These are phyloP conservation scores for Zaprionus camerounensis DNA, from an alignment of 1,140 invertebrate genomes.

Conservation along the genomic window DNA sequence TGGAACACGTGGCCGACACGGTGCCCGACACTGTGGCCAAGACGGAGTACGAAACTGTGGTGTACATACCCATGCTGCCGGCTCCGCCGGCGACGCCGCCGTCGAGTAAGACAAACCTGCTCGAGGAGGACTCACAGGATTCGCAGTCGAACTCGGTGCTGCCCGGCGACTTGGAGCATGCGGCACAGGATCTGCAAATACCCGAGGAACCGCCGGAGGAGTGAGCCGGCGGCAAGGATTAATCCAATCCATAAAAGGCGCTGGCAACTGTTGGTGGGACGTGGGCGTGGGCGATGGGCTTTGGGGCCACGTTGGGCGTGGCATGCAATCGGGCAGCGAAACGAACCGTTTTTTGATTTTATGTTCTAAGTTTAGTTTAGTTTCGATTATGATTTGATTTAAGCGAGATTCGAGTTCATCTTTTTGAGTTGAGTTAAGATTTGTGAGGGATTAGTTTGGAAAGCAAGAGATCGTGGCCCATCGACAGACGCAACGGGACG, in stretches of 20 bases:
- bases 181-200: constrained; percentile 78
- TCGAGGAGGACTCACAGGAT: constrained; percentile 71
- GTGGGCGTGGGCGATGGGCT: constrained; percentile 10
- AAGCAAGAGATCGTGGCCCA: neutral
- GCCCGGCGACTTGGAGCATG: constrained; percentile 54
- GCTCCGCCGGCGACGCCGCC: constrained; percentile 47
- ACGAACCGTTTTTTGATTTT: constrained; percentile 61
- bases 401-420: constrained; percentile 54
- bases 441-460: constrained; percentile 7
- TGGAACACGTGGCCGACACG: constrained; percentile 55
- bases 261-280: constrained; percentile 24
- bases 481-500: constrained; percentile 2
- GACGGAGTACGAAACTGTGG: constrained; percentile 78
- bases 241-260: constrained; percentile 28
- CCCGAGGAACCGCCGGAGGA: constrained; percentile 82
- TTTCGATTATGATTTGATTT: constrained; percentile 67
- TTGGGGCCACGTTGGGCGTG: constrained; percentile 21
- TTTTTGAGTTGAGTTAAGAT: constrained; percentile 29
- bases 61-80: constrained; percentile 73
- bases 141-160: constrained; percentile 73
- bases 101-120: constrained; percentile 63
- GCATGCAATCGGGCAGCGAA: constrained; percentile 50
- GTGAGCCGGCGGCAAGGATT: constrained; percentile 30
- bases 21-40: constrained; percentile 69
- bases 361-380: constrained; percentile 79